phyloP scores from a whole-genome alignment of 2,113 vertebrate species.

The Limnothrissa miodon region DNA sequence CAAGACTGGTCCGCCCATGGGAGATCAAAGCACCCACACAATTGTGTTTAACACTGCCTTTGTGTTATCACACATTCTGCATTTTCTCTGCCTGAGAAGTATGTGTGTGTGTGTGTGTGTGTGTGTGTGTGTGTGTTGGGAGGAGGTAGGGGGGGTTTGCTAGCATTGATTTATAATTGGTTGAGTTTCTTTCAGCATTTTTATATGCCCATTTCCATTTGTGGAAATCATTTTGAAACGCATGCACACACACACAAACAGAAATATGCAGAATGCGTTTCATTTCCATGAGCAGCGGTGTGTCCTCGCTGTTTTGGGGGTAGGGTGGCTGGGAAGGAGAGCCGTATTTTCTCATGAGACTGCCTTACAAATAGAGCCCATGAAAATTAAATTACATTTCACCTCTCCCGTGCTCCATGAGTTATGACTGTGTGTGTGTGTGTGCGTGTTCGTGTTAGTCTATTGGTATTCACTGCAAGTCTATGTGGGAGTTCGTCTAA shows the following conservation, averaged over 20 bases:
- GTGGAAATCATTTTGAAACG: background rate
- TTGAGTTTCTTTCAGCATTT: background rate
- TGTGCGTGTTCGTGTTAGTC: slow-evolving; percentile 37
- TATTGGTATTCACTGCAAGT: no score
- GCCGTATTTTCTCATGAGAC: background rate
- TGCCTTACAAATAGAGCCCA: slow-evolving; percentile 4
- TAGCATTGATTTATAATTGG: background rate
- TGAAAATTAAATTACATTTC: slow-evolving; percentile 33
- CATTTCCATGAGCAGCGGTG: background rate
- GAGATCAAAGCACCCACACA: no score
- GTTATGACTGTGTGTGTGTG: background rate
- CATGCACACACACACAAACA: background rate
- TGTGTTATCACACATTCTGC: no score
- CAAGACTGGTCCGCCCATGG: no score
- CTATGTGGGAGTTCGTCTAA: background rate
- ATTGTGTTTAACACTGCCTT: no score
- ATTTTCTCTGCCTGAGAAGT: no score
- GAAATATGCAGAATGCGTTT: background rate
- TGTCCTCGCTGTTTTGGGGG: background rate
- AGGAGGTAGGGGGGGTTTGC: background rate
- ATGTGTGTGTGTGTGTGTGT: no score
- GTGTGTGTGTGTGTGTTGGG: no score
- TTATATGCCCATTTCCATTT: background rate
- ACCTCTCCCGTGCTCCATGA: background rate
- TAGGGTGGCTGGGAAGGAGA: background rate